A percentile compares a stretch with the other conserved stretches of the same genome.
Conservation (phyloP, 1,140 invertebrate genomes). For the Papilio helenus region DNA sequence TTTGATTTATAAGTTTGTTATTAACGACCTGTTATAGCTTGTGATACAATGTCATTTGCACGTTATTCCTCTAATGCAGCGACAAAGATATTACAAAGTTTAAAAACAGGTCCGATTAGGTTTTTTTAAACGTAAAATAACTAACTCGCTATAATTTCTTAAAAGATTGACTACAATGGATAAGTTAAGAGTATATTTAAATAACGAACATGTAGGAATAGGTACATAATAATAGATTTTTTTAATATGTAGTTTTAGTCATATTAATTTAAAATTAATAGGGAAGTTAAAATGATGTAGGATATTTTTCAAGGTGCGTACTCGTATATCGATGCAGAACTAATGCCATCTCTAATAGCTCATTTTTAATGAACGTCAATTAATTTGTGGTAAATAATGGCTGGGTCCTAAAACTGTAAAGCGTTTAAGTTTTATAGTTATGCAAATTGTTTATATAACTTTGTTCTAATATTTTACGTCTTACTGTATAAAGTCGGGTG, state of each 20-base stretch:
- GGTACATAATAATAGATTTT: no score
- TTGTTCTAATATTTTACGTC: background rate
- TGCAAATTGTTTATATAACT: background rate
- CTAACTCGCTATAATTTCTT: no score
- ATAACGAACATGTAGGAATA: no score
- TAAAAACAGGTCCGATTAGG: background rate
- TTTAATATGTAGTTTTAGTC: no score
- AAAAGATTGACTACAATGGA: no score
- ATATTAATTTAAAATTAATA: background rate
- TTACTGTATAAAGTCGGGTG: background rate
- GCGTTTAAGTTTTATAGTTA: slow-evolving; percentile 32
- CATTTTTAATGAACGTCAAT: slow-evolving; percentile 36
- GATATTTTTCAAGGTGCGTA: slow-evolving; percentile 3
- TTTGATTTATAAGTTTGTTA: slow-evolving; percentile 63
- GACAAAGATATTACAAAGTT: background rate
- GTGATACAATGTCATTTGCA: background rate
- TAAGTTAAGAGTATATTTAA: no score
- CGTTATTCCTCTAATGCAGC: slow-evolving; percentile 2
- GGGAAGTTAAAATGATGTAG: background rate
- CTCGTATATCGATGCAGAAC: slow-evolving; percentile 24
- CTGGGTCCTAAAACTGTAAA: slow-evolving; percentile 24
- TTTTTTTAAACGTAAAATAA: no score
- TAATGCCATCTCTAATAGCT: slow-evolving; percentile 21
- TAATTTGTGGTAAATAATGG: slow-evolving; percentile 37
- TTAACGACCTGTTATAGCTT: slow-evolving; percentile 48